Base-by-base conservation (phyloP, 1,140 invertebrate species). In the Drosophila obscura region DNA sequence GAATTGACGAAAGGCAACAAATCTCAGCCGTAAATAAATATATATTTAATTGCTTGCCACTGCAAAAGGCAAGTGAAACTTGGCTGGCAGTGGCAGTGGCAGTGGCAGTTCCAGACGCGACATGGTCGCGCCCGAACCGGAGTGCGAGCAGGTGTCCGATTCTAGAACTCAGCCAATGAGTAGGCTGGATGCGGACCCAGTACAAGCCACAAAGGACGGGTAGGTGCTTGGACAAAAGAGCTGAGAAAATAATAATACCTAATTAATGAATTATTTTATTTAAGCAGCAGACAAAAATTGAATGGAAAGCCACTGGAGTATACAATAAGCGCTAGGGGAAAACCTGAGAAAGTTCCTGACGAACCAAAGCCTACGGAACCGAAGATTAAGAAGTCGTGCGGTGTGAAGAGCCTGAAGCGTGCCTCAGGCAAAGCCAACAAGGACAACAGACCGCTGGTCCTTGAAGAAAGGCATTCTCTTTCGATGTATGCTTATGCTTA, bases 391-490 rank as follows among this genome's bases (percentile, higher is more conserved):
- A 1, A 28, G 26, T 16, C 35, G 56, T 7, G 0, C 24, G 9
- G 24, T 26, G 9, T 0, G 9, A 8, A 11, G 9, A 31, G 31
- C 31, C 31, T 31, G 8, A 6, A 35, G 41, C 50, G 6, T 16
- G 3, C 6, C 2, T 7, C 28, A 8, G 28, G 7, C 7, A 2
- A 35, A 45, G 1, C 45, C 22, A 1, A 73, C 19, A 64, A 76
- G 3, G 39, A 51, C 44, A 65, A 49, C 1, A 68, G 72, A 59
- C 80, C 71, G 13, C 72, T 83, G 1, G 75, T 78, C 11, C 56
- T 83, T 6, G 80, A 83, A 9, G 71, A 71, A 39, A 61, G 80
- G 5, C 80, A 83, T 35, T 76, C 80, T 4, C 64, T 84, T 26
- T 84, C 81, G 2, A 58, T 85, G 81, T 84, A 69, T 44, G 53